Percentiles rank a stretch among this genome's conserved stretches.
Conservation (phyloP, 2,888 invertebrate species). For the Temnothorax rugatulus region DNA sequence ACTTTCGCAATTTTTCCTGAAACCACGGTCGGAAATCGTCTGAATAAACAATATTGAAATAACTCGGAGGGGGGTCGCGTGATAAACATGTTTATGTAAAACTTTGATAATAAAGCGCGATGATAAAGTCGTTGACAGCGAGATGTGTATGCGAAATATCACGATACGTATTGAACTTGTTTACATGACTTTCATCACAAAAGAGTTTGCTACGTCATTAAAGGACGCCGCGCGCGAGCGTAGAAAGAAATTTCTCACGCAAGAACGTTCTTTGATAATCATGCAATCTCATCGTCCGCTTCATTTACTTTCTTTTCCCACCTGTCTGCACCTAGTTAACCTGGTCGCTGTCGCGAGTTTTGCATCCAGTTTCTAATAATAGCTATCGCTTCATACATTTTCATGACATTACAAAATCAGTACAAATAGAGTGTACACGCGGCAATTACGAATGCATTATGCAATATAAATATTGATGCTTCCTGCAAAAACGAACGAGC, state of each 20-base stretch:
- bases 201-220: conserved; percentile 66
- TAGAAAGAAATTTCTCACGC: conserved; percentile 70
- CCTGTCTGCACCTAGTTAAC: conserved; percentile 78
- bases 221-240: conserved; percentile 54
- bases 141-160: conserved; percentile 29
- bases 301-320: conserved; percentile 79
- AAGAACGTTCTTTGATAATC: conserved; percentile 78
- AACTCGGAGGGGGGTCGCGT: not conserved
- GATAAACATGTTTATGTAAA: conserved; percentile 20
- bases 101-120: conserved; percentile 28
- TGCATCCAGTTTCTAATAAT: conserved; percentile 85
- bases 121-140: conserved; percentile 41
- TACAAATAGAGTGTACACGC: conserved; percentile 86
- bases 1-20: conserved; percentile 10
- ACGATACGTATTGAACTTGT: conserved; percentile 53
- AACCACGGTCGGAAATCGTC: not conserved
- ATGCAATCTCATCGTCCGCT: conserved; percentile 78
- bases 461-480: conserved; percentile 86
- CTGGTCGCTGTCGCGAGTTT: conserved; percentile 74
- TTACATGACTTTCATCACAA: conserved; percentile 65
- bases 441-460: conserved; percentile 86
- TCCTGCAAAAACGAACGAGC: conserved; percentile 83
- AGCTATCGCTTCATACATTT: conserved; percentile 85
- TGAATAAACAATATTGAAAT: conserved; percentile 8
- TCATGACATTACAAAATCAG: conserved; percentile 86